Evolutionary conservation across 2,113 vertebrate species (phyloP).

Genomic region (Orycteropus afer): DNA sequence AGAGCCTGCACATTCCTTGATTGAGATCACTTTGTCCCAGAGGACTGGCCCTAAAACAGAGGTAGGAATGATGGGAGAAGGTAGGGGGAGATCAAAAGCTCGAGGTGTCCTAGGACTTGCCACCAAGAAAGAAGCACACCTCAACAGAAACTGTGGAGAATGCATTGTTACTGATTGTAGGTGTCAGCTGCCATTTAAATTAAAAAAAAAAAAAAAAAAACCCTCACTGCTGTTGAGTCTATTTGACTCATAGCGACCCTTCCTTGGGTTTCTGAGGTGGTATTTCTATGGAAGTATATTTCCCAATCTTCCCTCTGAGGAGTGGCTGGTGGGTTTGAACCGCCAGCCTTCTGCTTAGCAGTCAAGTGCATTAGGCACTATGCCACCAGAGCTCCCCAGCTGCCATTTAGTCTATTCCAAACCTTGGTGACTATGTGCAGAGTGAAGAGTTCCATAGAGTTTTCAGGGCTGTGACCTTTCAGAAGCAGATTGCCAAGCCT

Average conservation of each 20-base stretch:
- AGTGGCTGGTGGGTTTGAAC: too few relatives aligned
- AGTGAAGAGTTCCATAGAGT: background rate
- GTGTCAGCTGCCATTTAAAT: too few relatives aligned
- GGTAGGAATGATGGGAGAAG: rapidly evolving
- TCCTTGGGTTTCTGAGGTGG: too few relatives aligned
- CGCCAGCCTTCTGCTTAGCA: too few relatives aligned
- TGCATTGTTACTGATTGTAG: background rate
- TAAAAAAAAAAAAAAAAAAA: too few relatives aligned
- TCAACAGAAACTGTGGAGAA: background rate
- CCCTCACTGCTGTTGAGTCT: too few relatives aligned
- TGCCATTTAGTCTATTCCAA: background rate
- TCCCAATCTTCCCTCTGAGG: too few relatives aligned
- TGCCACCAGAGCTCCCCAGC: too few relatives aligned
- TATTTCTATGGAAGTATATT: too few relatives aligned
- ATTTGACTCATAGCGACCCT: too few relatives aligned
- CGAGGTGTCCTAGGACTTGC: background rate
- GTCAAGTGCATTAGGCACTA: too few relatives aligned
- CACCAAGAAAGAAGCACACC: background rate
- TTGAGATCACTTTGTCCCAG: background rate
- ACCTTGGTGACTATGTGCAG: background rate
- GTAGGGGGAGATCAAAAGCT: background rate
- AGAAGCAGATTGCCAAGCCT: background rate
- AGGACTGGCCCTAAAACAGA: background rate
- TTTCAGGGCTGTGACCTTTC: background rate
- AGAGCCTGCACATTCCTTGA: background rate